A percentile compares a stretch with the other conserved stretches of the same genome.
phyloP scores from a whole-genome alignment of 2,888 invertebrate species.

The Argyra leucocephala region DNA sequence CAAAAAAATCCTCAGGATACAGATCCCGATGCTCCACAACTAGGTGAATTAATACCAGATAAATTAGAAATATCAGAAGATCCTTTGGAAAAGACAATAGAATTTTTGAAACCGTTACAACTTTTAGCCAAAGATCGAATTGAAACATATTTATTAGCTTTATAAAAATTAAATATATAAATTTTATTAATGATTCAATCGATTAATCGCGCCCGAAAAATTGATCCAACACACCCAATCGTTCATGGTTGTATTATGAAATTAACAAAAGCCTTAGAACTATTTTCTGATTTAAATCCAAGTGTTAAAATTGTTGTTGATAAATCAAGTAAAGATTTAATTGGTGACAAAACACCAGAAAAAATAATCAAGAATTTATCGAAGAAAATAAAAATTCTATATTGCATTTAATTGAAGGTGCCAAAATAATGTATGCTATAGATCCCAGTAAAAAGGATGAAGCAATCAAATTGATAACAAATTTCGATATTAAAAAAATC shows the following conservation, averaged over 20 bases:
- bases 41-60: constrained; percentile 89
- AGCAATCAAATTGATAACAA: constrained; percentile 54
- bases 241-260: constrained; percentile 80
- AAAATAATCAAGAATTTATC: constrained; percentile 61
- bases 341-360: constrained; percentile 50
- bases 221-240: constrained; percentile 65
- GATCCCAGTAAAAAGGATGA: constrained; percentile 56
- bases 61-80: constrained; percentile 84
- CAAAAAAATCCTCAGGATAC: constrained; percentile 68
- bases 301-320: constrained; percentile 39
- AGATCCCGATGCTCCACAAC: constrained; percentile 84
- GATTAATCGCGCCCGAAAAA: constrained; percentile 74
- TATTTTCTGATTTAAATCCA: constrained; percentile 30
- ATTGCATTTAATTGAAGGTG: constrained; percentile 71
- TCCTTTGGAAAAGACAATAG: constrained; percentile 91
- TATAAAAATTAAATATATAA: constrained; percentile 97
- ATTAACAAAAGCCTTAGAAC: constrained; percentile 37
- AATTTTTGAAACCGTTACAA: constrained; percentile 88
- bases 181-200: constrained; percentile 92
- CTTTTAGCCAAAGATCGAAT: constrained; percentile 76
- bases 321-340: constrained; percentile 41
- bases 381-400: constrained; percentile 53
- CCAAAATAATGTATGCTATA: constrained; percentile 67
- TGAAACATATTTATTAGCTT: constrained; percentile 94
- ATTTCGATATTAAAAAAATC: constrained; percentile 44